Base-by-base conservation (phyloP, 2,797 vertebrate genomes). In the Aeoliscus strigatus region DNA sequence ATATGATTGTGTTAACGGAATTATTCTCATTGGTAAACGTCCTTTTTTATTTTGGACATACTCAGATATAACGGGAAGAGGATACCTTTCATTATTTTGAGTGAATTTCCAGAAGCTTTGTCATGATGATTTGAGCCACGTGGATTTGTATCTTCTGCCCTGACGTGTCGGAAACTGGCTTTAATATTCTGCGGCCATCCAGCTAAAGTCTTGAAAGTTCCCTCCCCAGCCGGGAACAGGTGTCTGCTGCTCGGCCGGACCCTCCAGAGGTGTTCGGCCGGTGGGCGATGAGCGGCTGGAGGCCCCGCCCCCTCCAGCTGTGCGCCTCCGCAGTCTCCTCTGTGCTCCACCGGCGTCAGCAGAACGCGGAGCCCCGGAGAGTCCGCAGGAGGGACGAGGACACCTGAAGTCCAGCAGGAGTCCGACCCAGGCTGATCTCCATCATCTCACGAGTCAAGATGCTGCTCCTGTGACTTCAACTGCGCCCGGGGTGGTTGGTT, bases 301-400 rank as follows among this genome's bases (percentile, higher is more conserved):
- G 41, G 44, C 66, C 39, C 51, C 75, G 81, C 83, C 67, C 69
- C 56, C 27, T 64, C 75, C 83, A 83, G 79, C 82, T 85, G 82
- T 81, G 79, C 67, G 36, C 45, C 42, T 41, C 51, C 47, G 36
- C 31, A 2, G 24, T 15, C 45, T 53, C 51, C 5, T 58, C 65
- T 61, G 59, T 74, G 40, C 56, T 13, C 57, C 31, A 58, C 51
- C 66, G 71, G 56, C 49, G 52, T 43, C 60, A 18, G 63, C 65
- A 65, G 63, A 65, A 65, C 6, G 55, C 50, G 38, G 61, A 77
- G 51, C 67, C 28, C 32, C 53, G 37, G 11, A 52, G 42, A 73
- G 68, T 79, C 77, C 69, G 63, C 59, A 64, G 72, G 68, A 65
- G 68, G 47, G 6, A 10, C 4, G 34, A 24, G 51, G 51, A 27